Conservation (phyloP, 2,113 vertebrate species). For the Petaurus breviceps region DNA sequence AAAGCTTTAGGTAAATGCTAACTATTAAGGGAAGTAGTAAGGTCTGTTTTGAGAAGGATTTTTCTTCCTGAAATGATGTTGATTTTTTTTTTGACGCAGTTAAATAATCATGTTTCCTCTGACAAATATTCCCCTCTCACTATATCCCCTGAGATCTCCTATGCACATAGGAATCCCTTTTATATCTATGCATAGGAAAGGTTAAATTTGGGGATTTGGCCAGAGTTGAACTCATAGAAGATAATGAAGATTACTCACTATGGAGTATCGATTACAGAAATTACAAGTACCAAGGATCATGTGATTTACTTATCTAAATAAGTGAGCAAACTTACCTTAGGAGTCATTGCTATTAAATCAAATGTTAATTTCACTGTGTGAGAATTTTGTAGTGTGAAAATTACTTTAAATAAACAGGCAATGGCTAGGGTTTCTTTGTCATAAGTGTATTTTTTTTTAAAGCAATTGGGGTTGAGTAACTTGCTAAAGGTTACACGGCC, state of each 20-base stretch:
- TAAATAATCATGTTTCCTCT: background rate
- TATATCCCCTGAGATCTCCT: background rate
- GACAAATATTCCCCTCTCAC: background rate
- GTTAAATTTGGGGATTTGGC: background rate
- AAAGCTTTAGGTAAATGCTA: background rate
- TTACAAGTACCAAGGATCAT: background rate
- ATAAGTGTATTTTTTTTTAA: too few species aligned
- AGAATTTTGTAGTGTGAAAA: background rate
- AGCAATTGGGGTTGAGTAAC: too few species aligned
- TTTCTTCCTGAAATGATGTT: background rate
- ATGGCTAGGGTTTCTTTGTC: background rate
- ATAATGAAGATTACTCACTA: slow-evolving; percentile 9
- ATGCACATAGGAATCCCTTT: background rate
- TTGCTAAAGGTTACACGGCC: too few species aligned
- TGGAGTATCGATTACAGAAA: background rate
- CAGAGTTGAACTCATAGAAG: slow-evolving; percentile 13
- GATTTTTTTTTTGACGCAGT: background rate
- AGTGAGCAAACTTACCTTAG: slow-evolving; percentile 8
- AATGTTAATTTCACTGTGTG: background rate
- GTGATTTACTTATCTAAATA: background rate
- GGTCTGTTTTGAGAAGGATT: background rate
- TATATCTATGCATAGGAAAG: background rate
- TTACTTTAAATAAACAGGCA: background rate
- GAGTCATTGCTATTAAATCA: background rate
- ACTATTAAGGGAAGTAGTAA: background rate